phyloP scores from a whole-genome alignment of 1,140 invertebrate genomes.

The Teleopsis dalmanni region DNA sequence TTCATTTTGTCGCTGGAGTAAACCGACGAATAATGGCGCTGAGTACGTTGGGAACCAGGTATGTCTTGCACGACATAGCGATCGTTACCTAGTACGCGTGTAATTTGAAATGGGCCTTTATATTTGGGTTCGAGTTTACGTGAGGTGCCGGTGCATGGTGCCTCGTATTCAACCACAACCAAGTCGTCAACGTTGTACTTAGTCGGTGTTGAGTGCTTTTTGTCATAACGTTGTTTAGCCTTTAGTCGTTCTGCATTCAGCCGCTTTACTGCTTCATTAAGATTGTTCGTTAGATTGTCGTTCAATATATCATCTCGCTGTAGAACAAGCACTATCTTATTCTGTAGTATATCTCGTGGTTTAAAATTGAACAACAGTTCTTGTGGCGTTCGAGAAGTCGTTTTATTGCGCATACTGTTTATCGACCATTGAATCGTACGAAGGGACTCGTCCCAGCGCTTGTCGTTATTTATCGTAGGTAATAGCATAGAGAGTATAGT shows the following conservation, averaged over 20 bases:
- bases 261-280: background rate
- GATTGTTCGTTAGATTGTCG: background rate
- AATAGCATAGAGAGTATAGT: constrained; percentile 3
- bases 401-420: constrained; percentile 6
- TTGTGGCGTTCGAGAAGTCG: background rate
- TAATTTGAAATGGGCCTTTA: too few species aligned
- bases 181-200: constrained; percentile 5
- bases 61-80: too few species aligned
- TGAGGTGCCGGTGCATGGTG: constrained; percentile 8
- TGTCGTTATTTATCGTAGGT: constrained; percentile 1
- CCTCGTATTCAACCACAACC: constrained; percentile 9
- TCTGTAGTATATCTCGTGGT: constrained; percentile 11
- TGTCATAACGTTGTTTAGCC: constrained; percentile 13
- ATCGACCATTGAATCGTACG: constrained; percentile 4
- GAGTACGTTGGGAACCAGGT: too few species aligned
- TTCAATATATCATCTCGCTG: background rate
- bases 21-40: too few species aligned
- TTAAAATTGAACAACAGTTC: constrained; percentile 6
- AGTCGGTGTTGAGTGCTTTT: constrained; percentile 6
- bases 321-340: constrained; percentile 3
- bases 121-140: constrained; percentile 12
- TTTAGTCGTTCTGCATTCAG: constrained; percentile 2
- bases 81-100: too few species aligned
- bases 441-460: constrained; percentile 1
- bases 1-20: too few species aligned